Evolutionary conservation across 1,140 invertebrate genomes (phyloP).

Genomic region (Neodiprion virginianus): DNA sequence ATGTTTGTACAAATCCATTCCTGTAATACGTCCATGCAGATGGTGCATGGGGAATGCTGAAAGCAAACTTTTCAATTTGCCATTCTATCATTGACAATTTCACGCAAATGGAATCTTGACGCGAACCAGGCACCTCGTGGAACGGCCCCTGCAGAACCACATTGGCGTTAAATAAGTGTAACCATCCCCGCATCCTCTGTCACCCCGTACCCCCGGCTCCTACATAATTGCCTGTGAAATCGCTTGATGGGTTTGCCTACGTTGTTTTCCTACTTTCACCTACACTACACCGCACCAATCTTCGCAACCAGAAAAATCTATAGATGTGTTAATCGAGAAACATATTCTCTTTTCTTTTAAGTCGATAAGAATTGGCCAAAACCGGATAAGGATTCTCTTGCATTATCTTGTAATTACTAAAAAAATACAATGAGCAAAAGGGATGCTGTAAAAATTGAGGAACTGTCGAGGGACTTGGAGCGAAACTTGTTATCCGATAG

Average conservation of each 20-base stretch:
- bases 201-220: slow-evolving; percentile 12
- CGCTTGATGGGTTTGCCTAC: slow-evolving; percentile 42
- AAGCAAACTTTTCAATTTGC: slow-evolving; percentile 56
- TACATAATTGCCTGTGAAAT: slow-evolving; percentile 55
- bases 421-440: no score
- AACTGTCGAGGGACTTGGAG: background rate
- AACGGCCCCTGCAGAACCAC: slow-evolving; percentile 51
- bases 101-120: slow-evolving; percentile 52
- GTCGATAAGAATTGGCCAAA: no score
- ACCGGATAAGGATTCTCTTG: no score
- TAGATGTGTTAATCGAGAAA: no score
- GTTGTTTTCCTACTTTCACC: background rate
- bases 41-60: slow-evolving; percentile 27
- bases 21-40: background rate
- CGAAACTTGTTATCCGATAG: no score
- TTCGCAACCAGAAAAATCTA: no score
- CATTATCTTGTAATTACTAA: no score
- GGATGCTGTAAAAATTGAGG: slow-evolving; percentile 6
- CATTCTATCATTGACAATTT: slow-evolving; percentile 60
- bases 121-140: slow-evolving; percentile 19
- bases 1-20: no score
- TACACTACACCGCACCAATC: slow-evolving; percentile 24
- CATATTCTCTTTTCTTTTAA: no score
- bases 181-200: slow-evolving; percentile 34
- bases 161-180: slow-evolving; percentile 65